phyloP scores from a whole-genome alignment of 2,113 vertebrate genomes.

The Ctenomys sociabilis region DNA sequence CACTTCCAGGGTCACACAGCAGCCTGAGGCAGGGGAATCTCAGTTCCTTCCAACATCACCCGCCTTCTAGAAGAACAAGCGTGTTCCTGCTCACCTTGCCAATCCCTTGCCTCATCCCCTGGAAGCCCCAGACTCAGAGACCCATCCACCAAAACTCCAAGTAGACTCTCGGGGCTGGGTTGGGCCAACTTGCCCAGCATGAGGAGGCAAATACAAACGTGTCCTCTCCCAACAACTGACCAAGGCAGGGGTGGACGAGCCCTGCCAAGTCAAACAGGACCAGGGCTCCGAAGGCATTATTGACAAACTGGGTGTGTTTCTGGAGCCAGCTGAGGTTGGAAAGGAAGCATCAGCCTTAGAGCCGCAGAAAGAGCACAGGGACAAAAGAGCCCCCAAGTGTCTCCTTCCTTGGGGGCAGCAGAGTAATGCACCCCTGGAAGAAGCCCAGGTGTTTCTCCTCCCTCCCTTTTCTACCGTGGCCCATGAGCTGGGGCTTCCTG shows the following conservation, averaged over 20 bases:
- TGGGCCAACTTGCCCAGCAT: accelerated
- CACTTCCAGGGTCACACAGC: not conserved
- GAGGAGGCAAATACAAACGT: not conserved
- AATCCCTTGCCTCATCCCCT: not conserved
- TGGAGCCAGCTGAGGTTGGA: not conserved
- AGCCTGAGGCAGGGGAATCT: not conserved
- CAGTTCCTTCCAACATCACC: accelerated
- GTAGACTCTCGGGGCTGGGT: not conserved
- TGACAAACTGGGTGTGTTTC: constrained; percentile 64
- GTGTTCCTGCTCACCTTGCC: not conserved
- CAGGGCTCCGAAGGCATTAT: not conserved
- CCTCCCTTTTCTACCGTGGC: not conserved
- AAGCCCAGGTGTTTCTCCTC: not conserved
- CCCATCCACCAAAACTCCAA: not conserved
- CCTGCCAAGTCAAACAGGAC: constrained; percentile 53
- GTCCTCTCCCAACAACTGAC: not conserved
- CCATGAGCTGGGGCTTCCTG: not conserved
- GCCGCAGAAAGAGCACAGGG: not conserved
- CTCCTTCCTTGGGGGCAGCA: not conserved
- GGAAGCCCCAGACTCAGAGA: not conserved
- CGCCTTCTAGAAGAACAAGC: not conserved
- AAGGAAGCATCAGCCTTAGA: not conserved
- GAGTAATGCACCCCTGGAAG: not conserved
- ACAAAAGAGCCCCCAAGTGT: not conserved
- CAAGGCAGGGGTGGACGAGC: not conserved